phyloP scores from a whole-genome alignment of 1,140 invertebrate species.

The Papilio polyxenes region DNA sequence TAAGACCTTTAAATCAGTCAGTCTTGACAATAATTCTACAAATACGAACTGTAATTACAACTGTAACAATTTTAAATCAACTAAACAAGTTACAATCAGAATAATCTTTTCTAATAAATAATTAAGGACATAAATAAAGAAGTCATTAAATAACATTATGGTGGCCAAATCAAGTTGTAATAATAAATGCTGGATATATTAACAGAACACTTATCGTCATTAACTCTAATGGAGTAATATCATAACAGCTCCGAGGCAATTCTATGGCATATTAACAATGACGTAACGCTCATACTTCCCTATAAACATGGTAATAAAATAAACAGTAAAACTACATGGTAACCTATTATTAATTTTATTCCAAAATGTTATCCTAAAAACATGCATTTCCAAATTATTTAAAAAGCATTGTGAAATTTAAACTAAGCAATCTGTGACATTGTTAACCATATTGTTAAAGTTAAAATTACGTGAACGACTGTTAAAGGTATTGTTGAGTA shows the following conservation, averaged over 20 bases:
- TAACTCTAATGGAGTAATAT: conserved; percentile 27
- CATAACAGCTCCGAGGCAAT: conserved; percentile 7
- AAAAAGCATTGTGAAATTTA: neutral
- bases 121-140: neutral
- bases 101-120: neutral
- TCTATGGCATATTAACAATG: conserved; percentile 25
- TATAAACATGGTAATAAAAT: neutral
- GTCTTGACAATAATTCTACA: too few species aligned
- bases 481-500: neutral
- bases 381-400: too few species aligned
- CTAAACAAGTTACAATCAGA: neutral
- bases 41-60: too few species aligned
- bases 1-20: too few species aligned
- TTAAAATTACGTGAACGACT: neutral
- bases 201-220: conserved; percentile 19
- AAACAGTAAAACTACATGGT: neutral
- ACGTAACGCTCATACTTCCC: neutral
- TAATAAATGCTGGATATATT: conserved; percentile 8
- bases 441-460: neutral
- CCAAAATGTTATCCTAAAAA: neutral
- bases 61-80: neutral
- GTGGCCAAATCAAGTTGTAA: neutral
- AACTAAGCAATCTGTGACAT: neutral
- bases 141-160: neutral
- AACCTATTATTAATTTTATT: neutral